These are phyloP conservation scores for Allygus modestus DNA, from an alignment of 2,888 invertebrate genomes.

Conservation along the genomic window DNA sequence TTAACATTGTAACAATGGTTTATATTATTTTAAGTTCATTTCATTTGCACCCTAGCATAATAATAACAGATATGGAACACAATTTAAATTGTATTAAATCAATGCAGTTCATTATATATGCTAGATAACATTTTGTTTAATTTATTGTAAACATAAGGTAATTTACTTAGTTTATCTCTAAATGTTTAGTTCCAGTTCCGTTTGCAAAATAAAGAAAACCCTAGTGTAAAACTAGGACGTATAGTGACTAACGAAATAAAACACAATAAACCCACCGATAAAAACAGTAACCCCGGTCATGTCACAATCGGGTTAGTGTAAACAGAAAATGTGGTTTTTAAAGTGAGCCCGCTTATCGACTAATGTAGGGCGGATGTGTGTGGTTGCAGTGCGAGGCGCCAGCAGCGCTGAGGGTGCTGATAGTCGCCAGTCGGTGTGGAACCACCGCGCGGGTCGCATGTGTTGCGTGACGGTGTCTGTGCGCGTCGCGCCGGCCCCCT, in stretches of 20 bases:
- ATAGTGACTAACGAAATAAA: not conserved
- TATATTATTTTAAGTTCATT: no score
- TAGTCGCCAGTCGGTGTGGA: not conserved
- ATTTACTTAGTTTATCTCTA: no score
- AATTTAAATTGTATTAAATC: no score
- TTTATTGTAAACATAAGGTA: no score
- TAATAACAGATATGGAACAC: no score
- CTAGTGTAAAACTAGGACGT: no score
- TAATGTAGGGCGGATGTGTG: constrained; percentile 5
- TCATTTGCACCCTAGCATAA: no score
- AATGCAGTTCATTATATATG: no score
- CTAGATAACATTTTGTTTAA: no score
- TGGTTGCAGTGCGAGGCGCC: not conserved
- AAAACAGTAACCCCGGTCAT: not conserved
- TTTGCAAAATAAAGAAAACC: no score
- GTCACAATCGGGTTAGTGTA: not conserved
- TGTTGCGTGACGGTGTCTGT: not conserved
- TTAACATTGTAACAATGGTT: no score
- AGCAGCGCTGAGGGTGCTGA: not conserved
- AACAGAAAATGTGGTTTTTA: constrained; percentile 5
- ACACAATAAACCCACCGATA: not conserved
- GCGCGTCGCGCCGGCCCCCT: not conserved
- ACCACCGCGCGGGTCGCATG: not conserved
- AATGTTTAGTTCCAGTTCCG: no score
- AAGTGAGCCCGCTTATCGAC: constrained; percentile 1